Evolutionary conservation across 1,140 invertebrate genomes (phyloP).

Genomic region (Ostrea edulis): DNA sequence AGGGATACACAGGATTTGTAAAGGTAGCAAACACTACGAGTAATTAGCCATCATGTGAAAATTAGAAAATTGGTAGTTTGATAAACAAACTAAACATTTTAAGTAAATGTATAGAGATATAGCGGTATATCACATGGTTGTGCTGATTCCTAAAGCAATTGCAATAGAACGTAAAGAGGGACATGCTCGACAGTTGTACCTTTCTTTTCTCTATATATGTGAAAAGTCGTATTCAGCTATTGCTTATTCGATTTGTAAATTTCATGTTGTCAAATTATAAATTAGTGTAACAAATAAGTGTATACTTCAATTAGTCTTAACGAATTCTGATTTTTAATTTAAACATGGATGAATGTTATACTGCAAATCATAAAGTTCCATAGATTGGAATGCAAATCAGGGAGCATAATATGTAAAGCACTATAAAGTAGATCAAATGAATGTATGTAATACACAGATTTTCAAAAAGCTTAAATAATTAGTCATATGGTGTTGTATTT

Average conservation of each 20-base stretch:
- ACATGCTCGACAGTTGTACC: too few species aligned
- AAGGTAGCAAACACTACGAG: slow-evolving; percentile 13
- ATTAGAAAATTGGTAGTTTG: slow-evolving; percentile 3
- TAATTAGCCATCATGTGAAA: slow-evolving; percentile 6
- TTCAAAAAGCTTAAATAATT: not conserved
- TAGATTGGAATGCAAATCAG: not conserved
- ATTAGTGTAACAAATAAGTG: too few species aligned
- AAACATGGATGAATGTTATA: not conserved
- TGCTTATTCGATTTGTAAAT: too few species aligned
- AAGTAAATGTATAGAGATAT: not conserved
- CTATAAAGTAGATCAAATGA: not conserved
- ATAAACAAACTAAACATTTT: not conserved
- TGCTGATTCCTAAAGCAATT: not conserved
- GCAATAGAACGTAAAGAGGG: too few species aligned
- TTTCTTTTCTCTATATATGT: too few species aligned
- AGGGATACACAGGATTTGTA: slow-evolving; percentile 8
- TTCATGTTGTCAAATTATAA: too few species aligned
- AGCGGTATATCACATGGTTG: not conserved
- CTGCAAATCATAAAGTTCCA: not conserved
- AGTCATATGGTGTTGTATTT: not conserved
- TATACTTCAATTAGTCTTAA: too few species aligned
- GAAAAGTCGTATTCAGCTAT: too few species aligned
- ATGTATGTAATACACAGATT: not conserved
- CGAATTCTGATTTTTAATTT: too few species aligned
- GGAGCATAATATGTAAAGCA: too few species aligned